Percentiles rank a stretch among this genome's conserved stretches.
Conservation (phyloP, 2,888 invertebrate genomes). For the Phalangium opilio region DNA sequence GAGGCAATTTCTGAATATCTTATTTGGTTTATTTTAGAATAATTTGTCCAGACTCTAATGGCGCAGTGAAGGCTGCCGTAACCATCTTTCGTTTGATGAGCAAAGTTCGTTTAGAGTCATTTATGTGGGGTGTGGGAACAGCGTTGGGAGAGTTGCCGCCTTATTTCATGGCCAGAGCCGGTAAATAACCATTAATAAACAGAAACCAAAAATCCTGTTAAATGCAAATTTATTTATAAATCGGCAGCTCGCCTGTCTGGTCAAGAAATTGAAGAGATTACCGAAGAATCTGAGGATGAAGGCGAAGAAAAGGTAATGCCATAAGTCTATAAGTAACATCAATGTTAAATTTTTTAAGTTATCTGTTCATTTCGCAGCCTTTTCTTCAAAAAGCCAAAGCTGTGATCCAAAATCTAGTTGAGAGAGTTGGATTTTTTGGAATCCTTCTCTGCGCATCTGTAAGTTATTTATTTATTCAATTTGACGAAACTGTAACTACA, state of each 20-base stretch:
- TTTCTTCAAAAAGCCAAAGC: slow-evolving; percentile 62
- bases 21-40: slow-evolving; percentile 56
- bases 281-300: slow-evolving; percentile 55
- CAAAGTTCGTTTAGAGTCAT: slow-evolving; percentile 76
- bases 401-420: slow-evolving; percentile 57
- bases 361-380: too few species aligned
- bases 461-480: slow-evolving; percentile 33
- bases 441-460: slow-evolving; percentile 90
- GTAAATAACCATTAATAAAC: too few species aligned
- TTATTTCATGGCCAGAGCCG: slow-evolving; percentile 98
- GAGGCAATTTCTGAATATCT: too few species aligned
- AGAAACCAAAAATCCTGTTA: too few species aligned
- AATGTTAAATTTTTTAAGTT: too few species aligned
- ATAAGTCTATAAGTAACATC: too few species aligned
- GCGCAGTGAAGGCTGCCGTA: slow-evolving; percentile 38
- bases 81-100: slow-evolving; percentile 86
- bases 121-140: slow-evolving; percentile 80
- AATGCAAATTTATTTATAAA: too few species aligned
- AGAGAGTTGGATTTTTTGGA: slow-evolving; percentile 86
- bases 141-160: slow-evolving; percentile 98
- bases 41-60: slow-evolving; percentile 55
- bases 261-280: slow-evolving; percentile 50
- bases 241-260: slow-evolving; percentile 30
- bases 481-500: background rate
- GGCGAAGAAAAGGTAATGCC: slow-evolving; percentile 46